Evolutionary conservation across 1,140 invertebrate species (phyloP).

Genomic region (Sitobion miscanthi): DNA sequence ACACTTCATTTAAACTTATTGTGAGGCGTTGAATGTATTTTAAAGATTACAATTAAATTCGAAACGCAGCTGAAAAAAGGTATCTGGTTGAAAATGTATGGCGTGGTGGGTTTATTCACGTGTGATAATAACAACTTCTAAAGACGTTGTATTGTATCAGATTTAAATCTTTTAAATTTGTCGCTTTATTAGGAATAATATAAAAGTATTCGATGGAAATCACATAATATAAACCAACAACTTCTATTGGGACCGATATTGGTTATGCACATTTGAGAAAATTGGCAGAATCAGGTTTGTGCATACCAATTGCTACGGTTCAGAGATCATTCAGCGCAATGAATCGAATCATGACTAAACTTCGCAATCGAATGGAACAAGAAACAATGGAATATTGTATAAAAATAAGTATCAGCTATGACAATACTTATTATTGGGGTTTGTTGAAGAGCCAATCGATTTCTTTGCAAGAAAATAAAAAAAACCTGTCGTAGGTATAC

Average conservation of each 20-base stretch:
- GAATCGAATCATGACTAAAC: conserved; percentile 15
- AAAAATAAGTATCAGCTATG: background rate
- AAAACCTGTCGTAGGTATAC: too few relatives aligned
- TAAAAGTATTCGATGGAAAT: background rate
- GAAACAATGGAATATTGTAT: background rate
- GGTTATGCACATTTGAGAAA: background rate
- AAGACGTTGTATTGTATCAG: background rate
- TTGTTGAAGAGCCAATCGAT: background rate
- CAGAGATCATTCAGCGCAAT: background rate
- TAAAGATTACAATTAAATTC: background rate
- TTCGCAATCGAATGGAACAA: background rate
- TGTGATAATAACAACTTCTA: background rate
- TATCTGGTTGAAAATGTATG: background rate
- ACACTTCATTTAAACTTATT: background rate
- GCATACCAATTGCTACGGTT: background rate
- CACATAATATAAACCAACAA: background rate
- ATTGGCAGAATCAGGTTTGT: background rate
- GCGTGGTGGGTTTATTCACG: background rate
- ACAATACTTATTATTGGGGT: background rate
- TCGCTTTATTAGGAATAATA: background rate
- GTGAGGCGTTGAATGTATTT: background rate
- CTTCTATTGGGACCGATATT: background rate
- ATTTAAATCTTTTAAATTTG: conserved; percentile 12
- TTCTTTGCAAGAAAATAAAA: background rate
- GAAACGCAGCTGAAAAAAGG: background rate